phyloP scores from a whole-genome alignment of 2,113 vertebrate species.

The Siphamia tubifer region DNA sequence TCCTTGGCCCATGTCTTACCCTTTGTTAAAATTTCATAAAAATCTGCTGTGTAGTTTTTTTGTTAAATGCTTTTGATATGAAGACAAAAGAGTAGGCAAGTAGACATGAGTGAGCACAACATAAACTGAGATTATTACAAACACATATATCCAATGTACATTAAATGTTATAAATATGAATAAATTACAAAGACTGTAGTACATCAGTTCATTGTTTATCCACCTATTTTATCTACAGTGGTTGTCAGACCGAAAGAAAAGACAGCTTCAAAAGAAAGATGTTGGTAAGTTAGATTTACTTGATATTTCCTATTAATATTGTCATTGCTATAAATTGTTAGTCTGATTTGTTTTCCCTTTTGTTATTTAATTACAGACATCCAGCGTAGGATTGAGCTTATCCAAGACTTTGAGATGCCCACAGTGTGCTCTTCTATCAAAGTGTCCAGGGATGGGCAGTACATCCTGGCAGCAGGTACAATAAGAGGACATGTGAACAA shows the following conservation, averaged over 20 bases:
- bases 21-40: too few species aligned
- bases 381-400: conserved; percentile 95
- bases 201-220: too few species aligned
- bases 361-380: conserved; percentile 78
- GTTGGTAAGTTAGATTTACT: conserved; percentile 84
- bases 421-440: conserved; percentile 92
- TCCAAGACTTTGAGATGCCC: conserved; percentile 99
- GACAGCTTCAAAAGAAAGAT: conserved; percentile 94
- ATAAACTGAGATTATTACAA: too few species aligned
- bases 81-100: too few species aligned
- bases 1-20: too few species aligned
- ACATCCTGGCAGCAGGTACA: conserved; percentile 93
- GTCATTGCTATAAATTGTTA: not conserved
- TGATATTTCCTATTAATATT: accelerated
- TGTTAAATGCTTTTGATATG: too few species aligned
- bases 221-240: conserved; percentile 79
- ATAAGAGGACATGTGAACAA: not conserved
- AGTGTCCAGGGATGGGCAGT: conserved; percentile 95
- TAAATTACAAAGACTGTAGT: too few species aligned
- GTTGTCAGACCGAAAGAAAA: conserved; percentile 95
- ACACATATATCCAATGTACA: too few species aligned
- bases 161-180: too few species aligned
- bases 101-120: too few species aligned
- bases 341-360: not conserved
- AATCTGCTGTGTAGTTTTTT: too few species aligned